Evolutionary conservation across 1,140 invertebrate species (phyloP).

Genomic region (Drosophila mojavensis): DNA sequence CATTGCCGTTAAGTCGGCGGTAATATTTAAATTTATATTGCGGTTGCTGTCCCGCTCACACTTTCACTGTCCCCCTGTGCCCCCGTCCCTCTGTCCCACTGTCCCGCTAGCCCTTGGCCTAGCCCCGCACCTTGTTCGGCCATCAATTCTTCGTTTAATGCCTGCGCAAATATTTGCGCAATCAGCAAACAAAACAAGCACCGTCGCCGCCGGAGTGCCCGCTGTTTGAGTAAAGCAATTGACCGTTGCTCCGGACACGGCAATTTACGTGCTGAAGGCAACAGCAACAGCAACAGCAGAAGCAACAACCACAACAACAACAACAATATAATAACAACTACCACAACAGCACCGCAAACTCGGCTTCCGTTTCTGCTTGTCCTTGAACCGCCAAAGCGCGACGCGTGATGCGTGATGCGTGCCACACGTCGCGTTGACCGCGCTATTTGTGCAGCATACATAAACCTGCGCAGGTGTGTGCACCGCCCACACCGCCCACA

Average conservation of each 20-base stretch:
- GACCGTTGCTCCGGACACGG: slow-evolving; percentile 64
- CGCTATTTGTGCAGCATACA: slow-evolving; percentile 37
- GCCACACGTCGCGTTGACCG: slow-evolving; percentile 24
- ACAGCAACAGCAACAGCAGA: slow-evolving; percentile 1
- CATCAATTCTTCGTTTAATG: slow-evolving; percentile 79
- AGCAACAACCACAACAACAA: slow-evolving; percentile 47
- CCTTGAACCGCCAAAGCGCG: slow-evolving; percentile 36
- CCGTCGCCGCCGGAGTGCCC: slow-evolving; percentile 46
- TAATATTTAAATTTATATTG: slow-evolving; percentile 82
- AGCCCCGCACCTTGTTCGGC: slow-evolving; percentile 27
- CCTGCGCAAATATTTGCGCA: slow-evolving; percentile 81
- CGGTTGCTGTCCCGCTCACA: slow-evolving; percentile 26
- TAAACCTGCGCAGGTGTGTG: slow-evolving; percentile 43
- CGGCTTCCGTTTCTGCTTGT: slow-evolving; percentile 58
- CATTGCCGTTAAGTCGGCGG: slow-evolving; percentile 68
- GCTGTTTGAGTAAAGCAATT: slow-evolving; percentile 77
- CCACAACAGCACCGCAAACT: slow-evolving; percentile 47
- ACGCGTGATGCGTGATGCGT: neutral
- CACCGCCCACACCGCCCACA: slow-evolving; percentile 1
- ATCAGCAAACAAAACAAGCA: slow-evolving; percentile 81
- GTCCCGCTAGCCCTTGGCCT: slow-evolving; percentile 7
- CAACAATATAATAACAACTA: slow-evolving; percentile 2
- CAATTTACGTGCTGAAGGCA: slow-evolving; percentile 43
- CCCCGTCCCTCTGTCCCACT: neutral
- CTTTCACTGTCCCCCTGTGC: neutral